These are phyloP conservation scores for Pygoscelis adeliae DNA, from an alignment of 2,113 vertebrate genomes.

Conservation along the genomic window DNA sequence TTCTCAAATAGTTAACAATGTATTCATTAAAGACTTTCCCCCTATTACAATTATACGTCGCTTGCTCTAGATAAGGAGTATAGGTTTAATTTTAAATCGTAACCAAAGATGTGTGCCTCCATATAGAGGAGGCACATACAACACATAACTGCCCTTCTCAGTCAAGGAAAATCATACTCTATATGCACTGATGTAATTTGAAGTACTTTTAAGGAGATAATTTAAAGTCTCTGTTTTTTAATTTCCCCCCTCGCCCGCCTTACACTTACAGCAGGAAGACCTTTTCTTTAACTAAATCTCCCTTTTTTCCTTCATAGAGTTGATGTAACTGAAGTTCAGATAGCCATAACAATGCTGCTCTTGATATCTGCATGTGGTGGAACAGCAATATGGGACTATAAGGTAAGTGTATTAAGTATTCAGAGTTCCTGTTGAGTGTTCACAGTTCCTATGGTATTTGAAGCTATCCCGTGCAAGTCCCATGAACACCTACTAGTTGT, in stretches of 20 bases:
- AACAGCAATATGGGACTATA: constrained; percentile 85
- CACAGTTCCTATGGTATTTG: neutral
- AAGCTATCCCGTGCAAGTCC: neutral
- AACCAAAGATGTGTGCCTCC: neutral
- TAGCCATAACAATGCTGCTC: constrained; percentile 86
- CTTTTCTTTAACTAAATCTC: neutral
- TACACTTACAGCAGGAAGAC: neutral
- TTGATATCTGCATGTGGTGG: constrained; percentile 88
- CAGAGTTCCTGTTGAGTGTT: neutral
- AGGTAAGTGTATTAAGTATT: constrained; percentile 71
- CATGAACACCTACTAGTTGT: neutral
- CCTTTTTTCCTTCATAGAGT: constrained; percentile 71
- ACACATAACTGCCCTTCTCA: neutral
- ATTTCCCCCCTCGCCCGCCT: accelerated
- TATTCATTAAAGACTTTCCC: neutral
- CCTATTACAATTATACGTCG: neutral
- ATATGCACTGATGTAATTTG: neutral
- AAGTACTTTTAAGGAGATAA: neutral
- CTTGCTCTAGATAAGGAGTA: neutral
- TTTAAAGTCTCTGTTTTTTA: neutral
- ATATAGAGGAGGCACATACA: neutral
- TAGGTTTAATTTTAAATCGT: neutral
- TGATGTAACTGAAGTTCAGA: constrained; percentile 96
- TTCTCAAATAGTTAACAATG: neutral
- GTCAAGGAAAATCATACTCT: neutral